Conservation (phyloP, 2,888 invertebrate species). For the Agapetus fuscipes region DNA sequence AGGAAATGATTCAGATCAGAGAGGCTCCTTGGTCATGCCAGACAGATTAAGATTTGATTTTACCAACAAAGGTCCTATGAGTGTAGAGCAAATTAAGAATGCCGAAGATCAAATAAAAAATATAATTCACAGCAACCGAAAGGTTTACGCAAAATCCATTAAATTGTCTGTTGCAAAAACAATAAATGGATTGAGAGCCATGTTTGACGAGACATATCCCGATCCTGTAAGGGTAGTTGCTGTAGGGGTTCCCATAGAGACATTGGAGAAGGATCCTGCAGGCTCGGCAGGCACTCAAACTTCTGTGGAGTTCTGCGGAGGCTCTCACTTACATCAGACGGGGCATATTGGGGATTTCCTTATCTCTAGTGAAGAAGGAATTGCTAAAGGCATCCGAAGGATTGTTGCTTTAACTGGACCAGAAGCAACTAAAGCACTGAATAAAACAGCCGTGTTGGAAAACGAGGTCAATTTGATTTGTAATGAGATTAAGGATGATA, state of each 20-base stretch:
- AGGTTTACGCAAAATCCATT: conserved; percentile 83
- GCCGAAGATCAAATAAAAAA: conserved; percentile 72
- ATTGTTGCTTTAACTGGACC: conserved; percentile 96
- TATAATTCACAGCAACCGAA: conserved; percentile 64
- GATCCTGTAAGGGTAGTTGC: conserved; percentile 93
- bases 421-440: conserved; percentile 81
- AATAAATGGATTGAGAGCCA: conserved; percentile 87
- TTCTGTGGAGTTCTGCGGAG: conserved; percentile 98
- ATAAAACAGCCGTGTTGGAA: conserved; percentile 68
- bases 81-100: conserved; percentile 74
- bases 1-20: conserved; percentile 86
- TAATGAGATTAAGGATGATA: conserved; percentile 47
- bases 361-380: conserved; percentile 96
- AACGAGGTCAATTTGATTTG: conserved; percentile 59
- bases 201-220: conserved; percentile 98
- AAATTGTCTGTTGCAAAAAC: conserved; percentile 78
- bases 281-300: conserved; percentile 69
- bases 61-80: conserved; percentile 88
- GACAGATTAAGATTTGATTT: conserved; percentile 97
- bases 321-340: conserved; percentile 86
- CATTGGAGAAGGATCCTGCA: conserved; percentile 78
- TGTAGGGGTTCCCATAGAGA: conserved; percentile 86
- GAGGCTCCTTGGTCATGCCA: conserved; percentile 94
- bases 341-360: conserved; percentile 94
- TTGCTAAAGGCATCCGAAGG: conserved; percentile 94